phyloP scores from a whole-genome alignment of 2,113 vertebrate genomes.

The Leptodactylus fuscus region DNA sequence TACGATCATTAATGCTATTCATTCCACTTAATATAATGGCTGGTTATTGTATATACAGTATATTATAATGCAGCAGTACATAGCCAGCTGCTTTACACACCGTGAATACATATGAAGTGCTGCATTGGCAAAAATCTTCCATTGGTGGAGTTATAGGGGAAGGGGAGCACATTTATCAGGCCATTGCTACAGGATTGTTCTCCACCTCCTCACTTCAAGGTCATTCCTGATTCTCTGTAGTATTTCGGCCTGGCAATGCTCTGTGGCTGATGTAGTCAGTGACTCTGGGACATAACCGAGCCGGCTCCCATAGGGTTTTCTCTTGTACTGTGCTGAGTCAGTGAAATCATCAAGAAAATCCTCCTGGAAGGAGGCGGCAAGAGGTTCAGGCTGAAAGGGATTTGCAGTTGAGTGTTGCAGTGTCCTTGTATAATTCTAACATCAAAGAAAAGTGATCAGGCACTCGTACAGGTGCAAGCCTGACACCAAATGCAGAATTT shows the following conservation, averaged over 20 bases:
- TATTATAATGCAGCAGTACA: not conserved
- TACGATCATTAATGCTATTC: too few species aligned
- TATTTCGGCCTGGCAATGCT: conserved; percentile 21
- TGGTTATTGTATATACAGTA: too few species aligned
- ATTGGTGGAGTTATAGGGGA: conserved; percentile 22
- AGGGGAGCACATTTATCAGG: conserved; percentile 31
- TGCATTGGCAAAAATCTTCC: not conserved
- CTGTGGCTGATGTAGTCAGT: not conserved
- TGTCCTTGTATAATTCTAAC: conserved; percentile 13
- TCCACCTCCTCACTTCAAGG: conserved; percentile 30
- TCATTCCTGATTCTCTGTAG: conserved; percentile 17
- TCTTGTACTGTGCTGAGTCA: conserved; percentile 25
- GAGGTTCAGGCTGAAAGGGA: not conserved
- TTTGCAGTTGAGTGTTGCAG: conserved; percentile 14
- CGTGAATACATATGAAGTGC: conserved; percentile 10
- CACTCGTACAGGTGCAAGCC: not conserved
- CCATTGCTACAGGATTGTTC: conserved; percentile 11
- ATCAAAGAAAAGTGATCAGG: not conserved
- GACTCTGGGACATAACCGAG: conserved; percentile 25
- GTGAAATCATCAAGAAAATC: conserved; percentile 3
- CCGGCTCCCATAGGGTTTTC: conserved; percentile 17
- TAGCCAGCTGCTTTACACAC: not conserved
- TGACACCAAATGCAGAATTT: not conserved
- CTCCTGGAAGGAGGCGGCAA: not conserved
- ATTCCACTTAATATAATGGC: too few species aligned